These are phyloP conservation scores for Holcopasites calliopsidis DNA, from an alignment of 1,140 invertebrate species.

Conservation along the genomic window DNA sequence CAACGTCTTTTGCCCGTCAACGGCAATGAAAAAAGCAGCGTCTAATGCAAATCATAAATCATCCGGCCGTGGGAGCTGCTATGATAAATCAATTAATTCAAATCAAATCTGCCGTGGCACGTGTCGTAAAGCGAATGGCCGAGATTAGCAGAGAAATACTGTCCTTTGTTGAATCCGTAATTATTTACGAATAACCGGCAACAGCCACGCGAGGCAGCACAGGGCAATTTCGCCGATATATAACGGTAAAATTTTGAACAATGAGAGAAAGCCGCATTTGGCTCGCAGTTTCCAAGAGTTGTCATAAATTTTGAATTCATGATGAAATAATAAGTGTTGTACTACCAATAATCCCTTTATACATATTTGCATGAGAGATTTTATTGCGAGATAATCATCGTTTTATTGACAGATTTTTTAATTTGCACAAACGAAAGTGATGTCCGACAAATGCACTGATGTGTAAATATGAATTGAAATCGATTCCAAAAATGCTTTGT, in stretches of 20 bases:
- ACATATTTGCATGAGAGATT: no score
- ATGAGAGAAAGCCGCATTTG: not conserved
- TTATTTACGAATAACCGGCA: not conserved
- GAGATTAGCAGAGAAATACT: not conserved
- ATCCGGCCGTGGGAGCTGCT: slow-evolving; percentile 17
- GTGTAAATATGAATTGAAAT: no score
- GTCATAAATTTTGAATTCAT: not conserved
- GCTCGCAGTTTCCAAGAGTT: not conserved
- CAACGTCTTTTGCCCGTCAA: slow-evolving; percentile 49
- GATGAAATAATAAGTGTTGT: no score
- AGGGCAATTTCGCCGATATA: not conserved
- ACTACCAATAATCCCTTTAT: no score
- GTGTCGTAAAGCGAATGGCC: not conserved
- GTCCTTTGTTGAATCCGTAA: not conserved
- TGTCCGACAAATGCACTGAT: no score
- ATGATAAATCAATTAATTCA: slow-evolving; percentile 54
- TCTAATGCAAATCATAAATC: slow-evolving; percentile 49
- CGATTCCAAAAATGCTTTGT: no score
- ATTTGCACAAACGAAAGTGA: no score
- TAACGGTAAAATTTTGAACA: not conserved
- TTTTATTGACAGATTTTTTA: no score
- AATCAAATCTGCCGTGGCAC: slow-evolving; percentile 14
- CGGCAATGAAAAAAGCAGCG: not conserved
- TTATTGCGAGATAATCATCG: no score
- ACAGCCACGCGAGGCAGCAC: not conserved